Evolutionary conservation across 53 echinoderm and acorn worm genomes (phyloP).

Genomic region (Arbacia lixula): DNA sequence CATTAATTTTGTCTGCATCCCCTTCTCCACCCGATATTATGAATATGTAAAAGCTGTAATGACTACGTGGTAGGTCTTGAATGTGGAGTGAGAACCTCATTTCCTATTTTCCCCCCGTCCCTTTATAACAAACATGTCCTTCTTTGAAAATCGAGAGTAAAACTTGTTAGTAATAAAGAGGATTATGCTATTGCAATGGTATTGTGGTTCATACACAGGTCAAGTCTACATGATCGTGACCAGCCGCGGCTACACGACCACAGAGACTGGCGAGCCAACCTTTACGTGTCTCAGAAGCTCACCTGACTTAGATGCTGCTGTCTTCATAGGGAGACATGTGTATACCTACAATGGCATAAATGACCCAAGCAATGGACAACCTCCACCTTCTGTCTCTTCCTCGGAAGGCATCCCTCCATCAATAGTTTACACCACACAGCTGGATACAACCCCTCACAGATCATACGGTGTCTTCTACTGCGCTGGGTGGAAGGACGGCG

Average conservation of each 20-base stretch:
- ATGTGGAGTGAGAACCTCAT: too few species aligned
- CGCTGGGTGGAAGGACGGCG: neutral
- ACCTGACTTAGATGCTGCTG: neutral
- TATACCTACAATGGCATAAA: neutral
- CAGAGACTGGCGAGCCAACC: conserved; percentile 3
- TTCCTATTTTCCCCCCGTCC: too few species aligned
- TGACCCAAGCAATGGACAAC: neutral
- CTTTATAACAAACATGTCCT: too few species aligned
- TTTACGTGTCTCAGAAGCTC: conserved; percentile 12
- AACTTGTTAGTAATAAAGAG: too few species aligned
- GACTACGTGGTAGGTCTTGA: too few species aligned
- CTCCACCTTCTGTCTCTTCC: neutral
- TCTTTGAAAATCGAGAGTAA: too few species aligned
- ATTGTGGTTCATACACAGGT: too few species aligned
- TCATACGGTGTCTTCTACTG: conserved; percentile 33
- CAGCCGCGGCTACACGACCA: conserved; percentile 11
- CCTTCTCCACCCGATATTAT: too few species aligned
- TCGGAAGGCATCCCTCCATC: neutral
- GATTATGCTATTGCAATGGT: too few species aligned
- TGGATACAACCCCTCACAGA: neutral
- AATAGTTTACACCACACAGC: neutral
- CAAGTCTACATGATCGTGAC: neutral
- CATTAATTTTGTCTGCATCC: too few species aligned
- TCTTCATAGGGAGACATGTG: neutral
- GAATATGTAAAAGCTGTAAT: too few species aligned